Evolutionary conservation across 2,113 vertebrate genomes (phyloP).

Genomic region (Apodemus speciosus): DNA sequence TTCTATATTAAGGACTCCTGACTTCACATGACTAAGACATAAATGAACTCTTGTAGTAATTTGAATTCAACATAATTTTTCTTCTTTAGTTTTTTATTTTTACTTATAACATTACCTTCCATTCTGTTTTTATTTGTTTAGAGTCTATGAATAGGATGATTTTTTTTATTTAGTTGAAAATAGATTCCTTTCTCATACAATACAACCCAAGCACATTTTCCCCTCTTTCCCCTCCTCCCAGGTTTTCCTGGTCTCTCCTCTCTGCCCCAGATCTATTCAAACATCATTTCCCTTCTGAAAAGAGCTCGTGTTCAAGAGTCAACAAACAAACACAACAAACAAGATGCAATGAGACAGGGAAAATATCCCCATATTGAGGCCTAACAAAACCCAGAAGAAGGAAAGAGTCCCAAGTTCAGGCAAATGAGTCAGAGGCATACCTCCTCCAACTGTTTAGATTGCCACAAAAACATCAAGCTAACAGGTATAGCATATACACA

Average conservation of each 20-base stretch:
- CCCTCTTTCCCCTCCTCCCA: neutral
- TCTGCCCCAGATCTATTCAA: too few species aligned
- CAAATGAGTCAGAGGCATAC: neutral
- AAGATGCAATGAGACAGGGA: neutral
- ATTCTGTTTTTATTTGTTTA: neutral
- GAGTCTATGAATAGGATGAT: neutral
- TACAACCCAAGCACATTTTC: neutral
- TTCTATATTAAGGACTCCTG: neutral
- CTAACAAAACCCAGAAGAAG: neutral
- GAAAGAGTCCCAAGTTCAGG: neutral
- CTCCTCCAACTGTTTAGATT: neutral
- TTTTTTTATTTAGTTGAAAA: neutral
- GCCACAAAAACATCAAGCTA: neutral
- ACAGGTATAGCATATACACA: neutral
- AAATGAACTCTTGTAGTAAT: neutral
- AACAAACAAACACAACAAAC: neutral
- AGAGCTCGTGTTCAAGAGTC: neutral
- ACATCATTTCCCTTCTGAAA: neutral
- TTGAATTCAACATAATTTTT: neutral
- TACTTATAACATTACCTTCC: neutral
- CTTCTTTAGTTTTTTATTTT: neutral
- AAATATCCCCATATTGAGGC: neutral
- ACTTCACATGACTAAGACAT: neutral
- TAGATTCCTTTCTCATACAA: neutral
- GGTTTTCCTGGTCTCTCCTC: fast-evolving